Evolutionary conservation across 1,140 invertebrate genomes (phyloP), one percentile per base, ranked within the genome.

Genomic region (Medauroidea extradentata): DNA sequence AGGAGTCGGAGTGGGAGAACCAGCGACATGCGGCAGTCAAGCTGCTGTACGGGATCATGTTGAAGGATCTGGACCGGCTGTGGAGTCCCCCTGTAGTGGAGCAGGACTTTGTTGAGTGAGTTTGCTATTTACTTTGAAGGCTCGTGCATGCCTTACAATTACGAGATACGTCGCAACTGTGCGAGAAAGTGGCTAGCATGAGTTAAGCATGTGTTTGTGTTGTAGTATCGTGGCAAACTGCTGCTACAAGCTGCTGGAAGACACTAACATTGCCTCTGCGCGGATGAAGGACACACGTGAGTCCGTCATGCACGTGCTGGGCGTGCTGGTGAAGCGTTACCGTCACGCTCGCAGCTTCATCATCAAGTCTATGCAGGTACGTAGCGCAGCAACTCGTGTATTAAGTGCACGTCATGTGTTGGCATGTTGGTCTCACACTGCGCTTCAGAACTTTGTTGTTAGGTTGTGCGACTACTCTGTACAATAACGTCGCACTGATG

Each of bases 41-140:
- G 14, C 75, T 83, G 43, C 67, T 94, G 4, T 83, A 79, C 58
- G 71, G 79, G 53, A 71, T 85, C 53, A 64, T 93, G 8, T 84
- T 90, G 64, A 75, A 87, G 60, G 84, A 86, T 11, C 69, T 94
- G 4, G 79, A 86, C 27, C 81, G 83, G 56, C 77, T 94, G 0
- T 94, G 90, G 89, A 81, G 84, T 66, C 90, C 90, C 44, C 89
- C 89, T 3, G 78, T 93, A 19, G 83, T 86, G 44, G 92, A 94
- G 68, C 86, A 91, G 66, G 84, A 87, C 63, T 93, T 93, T 81
- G 81, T 93, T n/a, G 84, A 82, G 87, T 90, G 77, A 81, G 79
- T 71, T 41, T 54, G 14, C 14, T 73, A 65, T 51, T 73, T 72
- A 48, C 23, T 65, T 70, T 29, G 71, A 67, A 58, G 21, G n/a